Evolutionary conservation across 2,113 vertebrate species (phyloP), one percentile per base, ranked within the genome.

Genomic region (Campylorhamphus procurvoides): DNA sequence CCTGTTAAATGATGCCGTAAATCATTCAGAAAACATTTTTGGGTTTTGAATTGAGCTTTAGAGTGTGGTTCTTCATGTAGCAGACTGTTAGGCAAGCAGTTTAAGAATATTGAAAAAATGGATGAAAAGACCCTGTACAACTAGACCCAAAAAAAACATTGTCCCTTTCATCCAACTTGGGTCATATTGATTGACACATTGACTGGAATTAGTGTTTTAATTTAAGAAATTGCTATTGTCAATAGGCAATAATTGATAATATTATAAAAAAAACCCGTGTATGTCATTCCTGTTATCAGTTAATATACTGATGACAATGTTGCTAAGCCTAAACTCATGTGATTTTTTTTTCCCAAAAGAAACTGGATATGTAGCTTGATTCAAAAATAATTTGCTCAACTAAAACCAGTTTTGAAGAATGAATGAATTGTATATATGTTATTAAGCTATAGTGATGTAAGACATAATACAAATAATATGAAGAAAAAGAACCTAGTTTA

Each of bases 221-320:
- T 81, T 68, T 62, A 39, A 75, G 33, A 67, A 71, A 64, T 14
- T 39, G 2, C 24, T 15, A 9, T 75, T 74, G 40, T 63, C 15
- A 44, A 15, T 28, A 20, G 33, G 2, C 14, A 87, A 24, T 39
- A 63, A 39, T 19, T 37, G 7, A 8, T 55, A 59, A 46, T 71
- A 46, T 5, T 80, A 20, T 24, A 0, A 60, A 64, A 73, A 47
- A 47, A 10, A 0, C 2, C 0, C 2, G 5, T 3, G 1, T 44
- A 31, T 3, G 18, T 44, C 1, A 9, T 69, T 69, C 6, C 6
- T 63, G 16, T 12, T 75, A 31, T 10, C 17, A 40, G 9, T 71
- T 46, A 67, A 28, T 67, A 42, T 37, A 39, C 4, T 44, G 63
- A 17, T 16, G 10, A 52, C 47, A 28, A 1, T 60, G 33, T 35